These are phyloP conservation scores for Trypoxylus dichotomus DNA, from an alignment of 1,140 invertebrate species.

Conservation along the genomic window DNA sequence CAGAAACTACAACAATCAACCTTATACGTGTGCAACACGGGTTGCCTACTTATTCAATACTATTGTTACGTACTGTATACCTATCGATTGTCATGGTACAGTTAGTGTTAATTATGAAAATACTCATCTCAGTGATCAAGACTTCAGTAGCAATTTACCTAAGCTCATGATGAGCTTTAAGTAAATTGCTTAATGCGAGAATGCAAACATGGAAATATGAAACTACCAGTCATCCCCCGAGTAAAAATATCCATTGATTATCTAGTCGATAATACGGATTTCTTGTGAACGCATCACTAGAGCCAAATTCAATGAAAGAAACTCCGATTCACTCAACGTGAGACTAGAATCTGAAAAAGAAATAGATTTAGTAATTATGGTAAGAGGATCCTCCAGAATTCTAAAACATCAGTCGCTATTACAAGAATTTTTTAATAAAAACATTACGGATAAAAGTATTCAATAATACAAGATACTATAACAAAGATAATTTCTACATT, in stretches of 20 bases:
- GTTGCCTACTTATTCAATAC: too few relatives aligned
- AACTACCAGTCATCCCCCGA: neutral
- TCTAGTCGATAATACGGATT: neutral
- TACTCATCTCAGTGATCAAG: conserved; percentile 91
- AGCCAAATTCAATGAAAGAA: conserved; percentile 92
- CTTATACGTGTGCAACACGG: too few relatives aligned
- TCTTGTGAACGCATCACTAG: conserved; percentile 65
- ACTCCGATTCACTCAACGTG: conserved; percentile 90
- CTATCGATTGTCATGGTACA: too few relatives aligned
- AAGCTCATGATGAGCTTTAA: conserved; percentile 85
- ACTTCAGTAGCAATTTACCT: conserved; percentile 92
- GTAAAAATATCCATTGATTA: neutral
- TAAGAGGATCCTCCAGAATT: conserved; percentile 99
- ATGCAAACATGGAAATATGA: conserved; percentile 73
- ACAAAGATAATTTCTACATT: too few relatives aligned
- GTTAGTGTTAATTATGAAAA: conserved; percentile 97
- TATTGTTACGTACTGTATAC: too few relatives aligned
- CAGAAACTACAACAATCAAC: too few relatives aligned
- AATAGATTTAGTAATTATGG: conserved; percentile 95
- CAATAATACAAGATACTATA: too few relatives aligned
- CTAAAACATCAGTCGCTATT: conserved; percentile 96
- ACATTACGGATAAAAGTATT: neutral
- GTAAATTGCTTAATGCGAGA: conserved; percentile 94
- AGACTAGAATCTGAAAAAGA: conserved; percentile 93
- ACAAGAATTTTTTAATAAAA: conserved; percentile 90